phyloP scores from a whole-genome alignment of 2,888 invertebrate genomes.

The Aricia artaxerxes region DNA sequence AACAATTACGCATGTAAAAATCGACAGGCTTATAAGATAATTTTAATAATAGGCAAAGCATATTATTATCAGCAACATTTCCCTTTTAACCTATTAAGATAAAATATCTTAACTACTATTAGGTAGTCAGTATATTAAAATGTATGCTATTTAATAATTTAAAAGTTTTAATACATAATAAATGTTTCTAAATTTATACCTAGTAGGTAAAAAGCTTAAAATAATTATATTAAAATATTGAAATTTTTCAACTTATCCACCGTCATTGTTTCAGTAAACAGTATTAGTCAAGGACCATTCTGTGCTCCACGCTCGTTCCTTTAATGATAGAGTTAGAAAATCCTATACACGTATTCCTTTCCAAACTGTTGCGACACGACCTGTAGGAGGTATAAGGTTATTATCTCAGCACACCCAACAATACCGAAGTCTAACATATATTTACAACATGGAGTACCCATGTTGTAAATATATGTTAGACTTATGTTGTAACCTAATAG shows the following conservation, averaged over 20 bases:
- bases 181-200: not conserved
- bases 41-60: conserved; percentile 16
- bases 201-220: too few species aligned
- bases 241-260: not conserved
- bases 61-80: conserved; percentile 23
- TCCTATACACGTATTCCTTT: conserved; percentile 51
- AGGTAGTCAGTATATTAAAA: not conserved
- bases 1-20: conserved; percentile 3
- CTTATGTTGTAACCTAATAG: not conserved
- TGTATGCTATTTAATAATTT: not conserved
- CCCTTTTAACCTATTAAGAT: conserved; percentile 20
- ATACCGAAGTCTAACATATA: too few species aligned
- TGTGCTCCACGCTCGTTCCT: not conserved
- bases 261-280: not conserved
- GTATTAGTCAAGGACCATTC: not conserved
- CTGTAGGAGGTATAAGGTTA: conserved; percentile 57
- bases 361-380: conserved; percentile 66
- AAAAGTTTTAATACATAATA: not conserved
- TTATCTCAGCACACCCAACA: conserved; percentile 49
- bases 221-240: too few species aligned
- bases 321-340: conserved; percentile 26
- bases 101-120: conserved; percentile 6
- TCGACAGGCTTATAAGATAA: not conserved
- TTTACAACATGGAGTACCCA: too few species aligned
- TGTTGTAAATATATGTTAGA: conserved; percentile 5